Evolutionary conservation across 2,888 invertebrate species (phyloP), one percentile per base, ranked within the genome.

Genomic region (Plagiodera versicolora): DNA sequence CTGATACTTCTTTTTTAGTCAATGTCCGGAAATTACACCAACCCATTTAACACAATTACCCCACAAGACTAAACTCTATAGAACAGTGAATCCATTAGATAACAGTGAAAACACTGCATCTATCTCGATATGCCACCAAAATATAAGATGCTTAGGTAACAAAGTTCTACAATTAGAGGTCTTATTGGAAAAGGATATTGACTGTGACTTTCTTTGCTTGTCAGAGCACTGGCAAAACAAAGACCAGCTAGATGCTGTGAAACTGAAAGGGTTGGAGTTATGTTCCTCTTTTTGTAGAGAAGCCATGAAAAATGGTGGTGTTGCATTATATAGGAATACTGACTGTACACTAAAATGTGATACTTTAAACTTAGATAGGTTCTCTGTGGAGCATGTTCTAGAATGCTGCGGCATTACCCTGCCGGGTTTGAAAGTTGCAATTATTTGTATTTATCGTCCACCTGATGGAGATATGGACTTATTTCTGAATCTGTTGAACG

Each of bases 181-280:
- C 47, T 47, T 6, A 47, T n/a, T n/a, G n/a, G n/a, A n/a, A n/a
- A 47, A 47, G 1, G 47, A 47, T 18, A 19, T 19, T 9, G 47
- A 47, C 47, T 47, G 47, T 16, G 14, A 47, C 11, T 47, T 47
- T 8, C 18, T 47, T 14, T 47, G 47, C 11, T 14, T 47, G 47
- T 47, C 47, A 47, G 47, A 47, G 11, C 47, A 47, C 47, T 47
- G 47, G 47, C 47, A 47, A 47, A 47, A 47, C 47, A 47, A 47
- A 47, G 18, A 45, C 14, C 45, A 45, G 45, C 17, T 45, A 45
- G 45, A 45, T 45, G 45, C 17, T 45, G 16, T 45, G 3, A 45
- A 45, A 45, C 45, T 45, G 45, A 45, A 45, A 5, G 14, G 14
- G 3, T 45, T 45, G 14, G 5, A 45, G 17, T 45, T 5, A 45